phyloP scores from a whole-genome alignment of 2,888 invertebrate species.

The Drosophila imparisetae region DNA sequence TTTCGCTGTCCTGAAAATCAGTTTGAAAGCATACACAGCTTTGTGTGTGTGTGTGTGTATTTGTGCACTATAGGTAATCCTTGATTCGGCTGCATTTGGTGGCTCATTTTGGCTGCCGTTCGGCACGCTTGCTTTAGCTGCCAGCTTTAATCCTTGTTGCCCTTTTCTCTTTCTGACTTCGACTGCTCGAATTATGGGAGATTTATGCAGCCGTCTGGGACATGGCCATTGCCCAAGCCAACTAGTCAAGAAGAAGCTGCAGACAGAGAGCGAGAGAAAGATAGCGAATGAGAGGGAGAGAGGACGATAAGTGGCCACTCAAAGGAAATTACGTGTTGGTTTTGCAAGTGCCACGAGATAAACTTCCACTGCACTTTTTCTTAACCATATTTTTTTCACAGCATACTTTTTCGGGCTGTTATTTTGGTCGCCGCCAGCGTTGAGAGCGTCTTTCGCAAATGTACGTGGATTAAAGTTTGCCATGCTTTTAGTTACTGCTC shows the following conservation, averaged over 20 bases:
- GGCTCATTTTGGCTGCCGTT: constrained; percentile 60
- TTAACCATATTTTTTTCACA: constrained; percentile 13
- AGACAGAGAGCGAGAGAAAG: background rate
- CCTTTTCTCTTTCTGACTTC: constrained; percentile 31
- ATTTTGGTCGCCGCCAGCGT: constrained; percentile 17
- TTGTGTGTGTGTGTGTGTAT: constrained; percentile 21
- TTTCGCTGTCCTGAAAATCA: constrained; percentile 61
- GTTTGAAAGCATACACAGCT: constrained; percentile 50
- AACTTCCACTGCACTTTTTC: constrained; percentile 55
- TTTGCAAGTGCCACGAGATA: constrained; percentile 61
- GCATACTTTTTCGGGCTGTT: constrained; percentile 41
- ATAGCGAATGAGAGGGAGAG: constrained; percentile 9
- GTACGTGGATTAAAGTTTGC: constrained; percentile 71
- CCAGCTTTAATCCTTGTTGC: constrained; percentile 53
- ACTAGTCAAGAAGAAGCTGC: constrained; percentile 46
- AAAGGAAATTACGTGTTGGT: constrained; percentile 73
- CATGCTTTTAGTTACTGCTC: constrained; percentile 61
- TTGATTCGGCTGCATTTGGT: constrained; percentile 69
- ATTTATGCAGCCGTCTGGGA: constrained; percentile 68
- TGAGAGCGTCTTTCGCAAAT: constrained; percentile 46
- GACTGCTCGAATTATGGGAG: constrained; percentile 66
- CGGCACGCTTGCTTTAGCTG: constrained; percentile 29
- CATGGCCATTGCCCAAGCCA: constrained; percentile 47
- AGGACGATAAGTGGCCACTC: constrained; percentile 68
- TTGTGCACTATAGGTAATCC: constrained; percentile 60